Percentiles rank a stretch among this genome's conserved stretches.
Evolutionary conservation across 2,888 invertebrate species (phyloP).

Genomic region (Argyra leucocephala): DNA sequence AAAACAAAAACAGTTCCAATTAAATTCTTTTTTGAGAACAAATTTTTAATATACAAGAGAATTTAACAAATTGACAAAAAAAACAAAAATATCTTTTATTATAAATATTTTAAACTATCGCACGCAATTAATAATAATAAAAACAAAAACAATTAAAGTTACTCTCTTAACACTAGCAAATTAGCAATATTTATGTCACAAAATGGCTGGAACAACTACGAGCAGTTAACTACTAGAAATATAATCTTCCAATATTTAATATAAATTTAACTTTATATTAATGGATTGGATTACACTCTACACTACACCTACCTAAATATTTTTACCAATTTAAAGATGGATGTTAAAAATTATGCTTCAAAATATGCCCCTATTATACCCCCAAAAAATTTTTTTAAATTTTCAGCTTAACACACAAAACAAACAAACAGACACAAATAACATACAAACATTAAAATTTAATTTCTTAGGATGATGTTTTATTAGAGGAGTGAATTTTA

Average conservation of each 20-base stretch:
- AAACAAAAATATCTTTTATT: no score
- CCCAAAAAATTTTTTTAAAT: conserved; percentile 37
- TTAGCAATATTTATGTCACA: not conserved
- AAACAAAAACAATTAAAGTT: no score
- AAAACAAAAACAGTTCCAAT: no score
- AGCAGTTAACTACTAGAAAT: not conserved
- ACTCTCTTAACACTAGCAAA: not conserved
- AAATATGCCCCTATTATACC: conserved; percentile 29
- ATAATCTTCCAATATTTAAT: not conserved
- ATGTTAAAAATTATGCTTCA: conserved; percentile 3
- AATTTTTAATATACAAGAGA: no score
- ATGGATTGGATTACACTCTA: no score
- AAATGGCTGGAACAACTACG: not conserved
- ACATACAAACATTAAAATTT: not conserved
- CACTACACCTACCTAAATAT: no score
- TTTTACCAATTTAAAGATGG: no score
- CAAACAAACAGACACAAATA: not conserved
- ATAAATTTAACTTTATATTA: no score
- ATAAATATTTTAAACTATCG: not conserved
- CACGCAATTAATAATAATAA: not conserved
- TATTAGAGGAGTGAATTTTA: not conserved
- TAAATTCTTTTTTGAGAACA: no score
- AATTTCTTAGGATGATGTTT: not conserved
- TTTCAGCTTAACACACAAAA: conserved; percentile 45
- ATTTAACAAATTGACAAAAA: no score